Evolutionary conservation across 2,113 vertebrate species (phyloP).

Genomic region (Plestiodon gilberti): DNA sequence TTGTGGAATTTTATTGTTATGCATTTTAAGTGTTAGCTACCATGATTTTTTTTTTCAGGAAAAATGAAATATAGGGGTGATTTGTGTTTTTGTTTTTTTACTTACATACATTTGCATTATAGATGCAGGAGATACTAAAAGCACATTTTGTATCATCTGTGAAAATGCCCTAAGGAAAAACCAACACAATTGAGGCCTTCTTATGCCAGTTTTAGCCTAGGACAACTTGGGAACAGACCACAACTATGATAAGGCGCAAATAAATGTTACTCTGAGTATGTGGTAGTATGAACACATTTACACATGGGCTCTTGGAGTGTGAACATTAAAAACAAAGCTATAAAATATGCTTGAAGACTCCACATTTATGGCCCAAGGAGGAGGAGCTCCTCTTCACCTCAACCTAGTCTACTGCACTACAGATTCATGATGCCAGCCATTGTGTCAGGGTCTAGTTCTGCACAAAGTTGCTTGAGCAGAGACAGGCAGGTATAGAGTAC

Average conservation of each 20-base stretch:
- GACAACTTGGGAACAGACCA: background rate
- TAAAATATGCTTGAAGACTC: background rate
- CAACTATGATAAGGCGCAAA: background rate
- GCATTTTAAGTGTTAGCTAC: background rate
- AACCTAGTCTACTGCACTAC: background rate
- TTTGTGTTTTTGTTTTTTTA: background rate
- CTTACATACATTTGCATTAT: background rate
- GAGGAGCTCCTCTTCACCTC: background rate
- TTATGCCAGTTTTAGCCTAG: background rate
- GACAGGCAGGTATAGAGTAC: background rate
- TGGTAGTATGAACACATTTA: background rate
- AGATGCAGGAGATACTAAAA: background rate
- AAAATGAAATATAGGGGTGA: background rate
- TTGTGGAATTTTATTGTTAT: background rate
- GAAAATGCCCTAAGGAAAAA: background rate
- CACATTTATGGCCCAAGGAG: background rate
- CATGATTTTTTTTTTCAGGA: too few species aligned
- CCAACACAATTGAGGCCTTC: too few species aligned
- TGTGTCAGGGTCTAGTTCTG: background rate
- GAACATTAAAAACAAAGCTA: background rate
- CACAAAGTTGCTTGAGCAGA: too few species aligned
- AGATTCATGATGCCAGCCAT: background rate
- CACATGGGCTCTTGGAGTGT: background rate
- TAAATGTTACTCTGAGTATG: background rate
- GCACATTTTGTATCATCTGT: background rate